A percentile compares a stretch with the other conserved stretches of the same genome.
Evolutionary conservation across 2,888 invertebrate species (phyloP).

Genomic region (Epistrophe eligans): DNA sequence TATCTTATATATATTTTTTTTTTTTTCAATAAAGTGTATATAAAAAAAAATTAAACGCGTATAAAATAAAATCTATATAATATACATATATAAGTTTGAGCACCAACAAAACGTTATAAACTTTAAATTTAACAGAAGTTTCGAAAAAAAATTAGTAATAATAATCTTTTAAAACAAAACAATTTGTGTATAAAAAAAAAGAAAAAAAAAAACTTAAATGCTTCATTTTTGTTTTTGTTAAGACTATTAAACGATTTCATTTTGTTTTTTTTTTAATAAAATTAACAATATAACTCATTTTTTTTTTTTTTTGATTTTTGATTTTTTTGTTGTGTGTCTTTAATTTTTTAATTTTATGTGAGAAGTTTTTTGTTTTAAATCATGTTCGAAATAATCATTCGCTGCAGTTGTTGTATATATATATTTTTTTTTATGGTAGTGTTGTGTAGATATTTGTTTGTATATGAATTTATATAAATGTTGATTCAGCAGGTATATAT

Average conservation of each 20-base stretch:
- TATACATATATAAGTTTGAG: conserved; percentile 59
- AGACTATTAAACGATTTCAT: conserved; percentile 1
- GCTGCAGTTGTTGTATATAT: not conserved
- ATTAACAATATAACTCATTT: conserved; percentile 21
- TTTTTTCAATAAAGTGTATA: conserved; percentile 28
- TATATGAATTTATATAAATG: not conserved
- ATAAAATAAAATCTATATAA: conserved; percentile 43
- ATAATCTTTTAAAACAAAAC: conserved; percentile 45
- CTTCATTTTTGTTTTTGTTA: conserved; percentile 51
- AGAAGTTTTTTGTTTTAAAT: conserved; percentile 14
- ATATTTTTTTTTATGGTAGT: not conserved
- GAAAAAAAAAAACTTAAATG: conserved; percentile 51
- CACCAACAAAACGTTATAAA: conserved; percentile 69
- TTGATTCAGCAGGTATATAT: conserved; percentile 36
- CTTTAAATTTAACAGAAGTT: conserved; percentile 55
- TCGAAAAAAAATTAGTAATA: conserved; percentile 29
- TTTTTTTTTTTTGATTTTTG: not conserved
- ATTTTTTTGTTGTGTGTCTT: not conserved
- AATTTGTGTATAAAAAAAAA: conserved; percentile 36
- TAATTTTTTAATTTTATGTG: conserved; percentile 20
- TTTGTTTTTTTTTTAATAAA: not conserved
- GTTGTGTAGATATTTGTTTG: conserved; percentile 7
- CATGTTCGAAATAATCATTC: conserved; percentile 26
- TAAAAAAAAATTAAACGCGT: conserved; percentile 30
- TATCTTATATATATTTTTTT: conserved; percentile 25